These are phyloP conservation scores for Myotis myotis DNA, from an alignment of 2,797 vertebrate genomes.

Conservation along the genomic window DNA sequence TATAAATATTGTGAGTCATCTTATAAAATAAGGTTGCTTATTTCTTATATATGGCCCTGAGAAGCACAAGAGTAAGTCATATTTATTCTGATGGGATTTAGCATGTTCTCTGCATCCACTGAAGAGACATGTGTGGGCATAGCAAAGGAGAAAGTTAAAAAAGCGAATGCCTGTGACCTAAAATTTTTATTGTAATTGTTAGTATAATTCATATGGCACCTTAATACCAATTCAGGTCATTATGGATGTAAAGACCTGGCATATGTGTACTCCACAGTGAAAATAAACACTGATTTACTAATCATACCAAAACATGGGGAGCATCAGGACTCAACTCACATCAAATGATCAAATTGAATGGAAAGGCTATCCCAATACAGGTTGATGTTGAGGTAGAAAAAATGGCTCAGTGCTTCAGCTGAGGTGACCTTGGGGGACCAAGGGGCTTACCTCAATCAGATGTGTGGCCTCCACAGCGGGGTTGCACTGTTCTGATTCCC, in stretches of 20 bases:
- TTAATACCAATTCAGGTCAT: constrained; percentile 68
- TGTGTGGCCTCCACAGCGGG: too few relatives aligned
- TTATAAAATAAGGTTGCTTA: constrained; percentile 64
- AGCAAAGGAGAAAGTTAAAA: constrained; percentile 60
- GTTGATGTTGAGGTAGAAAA: background rate
- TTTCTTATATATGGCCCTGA: constrained; percentile 51
- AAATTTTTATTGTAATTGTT: constrained; percentile 71
- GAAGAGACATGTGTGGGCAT: constrained; percentile 53
- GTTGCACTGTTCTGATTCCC: background rate
- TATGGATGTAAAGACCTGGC: constrained; percentile 30
- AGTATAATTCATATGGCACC: constrained; percentile 70
- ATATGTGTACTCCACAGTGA: constrained; percentile 46
- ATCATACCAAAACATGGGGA: background rate
- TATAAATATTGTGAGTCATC: constrained; percentile 60
- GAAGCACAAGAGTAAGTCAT: constrained; percentile 60
- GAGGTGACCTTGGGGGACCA: background rate
- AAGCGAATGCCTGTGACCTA: constrained; percentile 70
- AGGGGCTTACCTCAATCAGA: background rate
- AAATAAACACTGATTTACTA: constrained; percentile 16
- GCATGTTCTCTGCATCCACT: constrained; percentile 60
- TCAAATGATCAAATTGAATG: background rate
- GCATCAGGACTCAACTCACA: background rate
- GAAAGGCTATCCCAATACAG: background rate
- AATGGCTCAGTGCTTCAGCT: rapidly evolving
- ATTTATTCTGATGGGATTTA: constrained; percentile 63